These are phyloP conservation scores for Endotricha flammealis DNA, from an alignment of 2,888 invertebrate species.

Conservation along the genomic window DNA sequence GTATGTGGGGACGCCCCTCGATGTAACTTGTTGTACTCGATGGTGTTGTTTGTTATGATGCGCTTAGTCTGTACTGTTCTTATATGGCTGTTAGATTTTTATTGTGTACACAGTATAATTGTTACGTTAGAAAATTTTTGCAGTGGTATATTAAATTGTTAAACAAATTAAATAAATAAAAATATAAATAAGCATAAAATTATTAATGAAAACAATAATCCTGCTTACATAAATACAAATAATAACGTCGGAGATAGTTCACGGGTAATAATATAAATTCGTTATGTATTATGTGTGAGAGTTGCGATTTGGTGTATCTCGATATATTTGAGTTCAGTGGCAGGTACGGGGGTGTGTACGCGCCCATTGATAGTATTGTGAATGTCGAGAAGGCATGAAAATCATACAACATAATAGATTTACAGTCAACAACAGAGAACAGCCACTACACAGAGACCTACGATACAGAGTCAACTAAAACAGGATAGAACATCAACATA, in stretches of 20 bases:
- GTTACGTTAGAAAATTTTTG: constrained; percentile 19
- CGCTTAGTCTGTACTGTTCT: constrained; percentile 46
- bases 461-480: constrained; percentile 69
- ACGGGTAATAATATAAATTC: constrained; percentile 25
- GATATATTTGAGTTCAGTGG: constrained; percentile 73
- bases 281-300: constrained; percentile 74
- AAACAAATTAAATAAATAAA: constrained; percentile 9
- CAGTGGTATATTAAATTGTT: background rate
- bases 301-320: constrained; percentile 71
- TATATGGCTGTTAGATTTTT: constrained; percentile 21
- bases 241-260: constrained; percentile 22
- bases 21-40: too few relatives aligned
- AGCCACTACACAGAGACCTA: constrained; percentile 78
- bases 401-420: constrained; percentile 75
- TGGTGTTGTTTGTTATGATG: constrained; percentile 54
- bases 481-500: constrained; percentile 59
- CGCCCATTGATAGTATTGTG: constrained; percentile 75
- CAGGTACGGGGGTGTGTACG: constrained; percentile 68
- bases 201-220: constrained; percentile 8
- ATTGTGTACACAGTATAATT: constrained; percentile 38
- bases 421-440: constrained; percentile 78
- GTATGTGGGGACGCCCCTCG: constrained; percentile 38
- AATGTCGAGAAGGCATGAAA: constrained; percentile 77
- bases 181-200: constrained; percentile 8
- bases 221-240: constrained; percentile 19